Percentiles rank a stretch among this genome's conserved stretches.
These are phyloP conservation scores for Mythimna vitellina DNA, from an alignment of 2,888 invertebrate genomes.

Conservation along the genomic window DNA sequence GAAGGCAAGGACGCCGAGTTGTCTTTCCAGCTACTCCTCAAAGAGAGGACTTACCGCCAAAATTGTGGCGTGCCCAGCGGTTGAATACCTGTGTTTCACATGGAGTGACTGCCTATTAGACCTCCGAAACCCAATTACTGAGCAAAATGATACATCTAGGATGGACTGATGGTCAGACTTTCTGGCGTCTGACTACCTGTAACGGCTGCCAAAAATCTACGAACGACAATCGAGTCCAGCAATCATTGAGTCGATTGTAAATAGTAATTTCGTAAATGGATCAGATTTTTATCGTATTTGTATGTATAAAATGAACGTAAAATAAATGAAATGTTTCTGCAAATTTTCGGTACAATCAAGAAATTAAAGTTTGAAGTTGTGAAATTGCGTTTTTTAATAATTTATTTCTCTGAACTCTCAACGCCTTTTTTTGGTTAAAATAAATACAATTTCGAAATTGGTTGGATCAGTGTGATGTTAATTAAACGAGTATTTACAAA, in stretches of 20 bases:
- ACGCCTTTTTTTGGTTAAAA: conserved; percentile 2
- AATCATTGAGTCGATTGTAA: conserved; percentile 15
- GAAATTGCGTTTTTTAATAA: conserved; percentile 5
- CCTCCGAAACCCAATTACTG: too few relatives aligned
- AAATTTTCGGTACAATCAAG: neutral
- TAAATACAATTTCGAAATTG: neutral
- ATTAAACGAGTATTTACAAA: neutral
- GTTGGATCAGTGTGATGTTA: neutral
- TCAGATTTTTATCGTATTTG: conserved; percentile 8
- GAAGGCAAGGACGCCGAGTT: too few relatives aligned
- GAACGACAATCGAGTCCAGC: too few relatives aligned
- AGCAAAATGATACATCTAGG: too few relatives aligned
- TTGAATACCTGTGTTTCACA: too few relatives aligned
- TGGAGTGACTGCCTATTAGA: too few relatives aligned
- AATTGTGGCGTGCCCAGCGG: too few relatives aligned
- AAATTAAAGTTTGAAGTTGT: neutral
- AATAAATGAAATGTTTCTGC: conserved; percentile 24
- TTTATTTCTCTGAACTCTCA: neutral
- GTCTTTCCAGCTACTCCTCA: too few relatives aligned
- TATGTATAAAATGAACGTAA: neutral
- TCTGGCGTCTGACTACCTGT: too few relatives aligned
- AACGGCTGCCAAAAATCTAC: too few relatives aligned
- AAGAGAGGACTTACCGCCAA: too few relatives aligned
- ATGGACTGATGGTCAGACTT: too few relatives aligned
- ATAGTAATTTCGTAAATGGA: conserved; percentile 16